phyloP scores from a whole-genome alignment of 1,140 invertebrate genomes.

The Battus philenor region DNA sequence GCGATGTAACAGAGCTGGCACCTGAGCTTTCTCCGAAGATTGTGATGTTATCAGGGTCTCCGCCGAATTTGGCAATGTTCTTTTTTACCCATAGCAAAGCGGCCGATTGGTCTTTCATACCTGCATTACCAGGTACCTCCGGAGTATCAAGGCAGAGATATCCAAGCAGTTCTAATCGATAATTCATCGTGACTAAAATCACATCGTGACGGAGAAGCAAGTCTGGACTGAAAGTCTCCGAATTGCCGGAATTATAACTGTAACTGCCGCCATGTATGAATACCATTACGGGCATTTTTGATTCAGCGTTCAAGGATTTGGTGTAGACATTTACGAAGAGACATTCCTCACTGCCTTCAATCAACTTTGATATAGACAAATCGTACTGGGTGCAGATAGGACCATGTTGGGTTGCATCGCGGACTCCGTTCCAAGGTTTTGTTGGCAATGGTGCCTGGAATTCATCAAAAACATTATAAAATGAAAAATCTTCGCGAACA shows the following conservation, averaged over 20 bases:
- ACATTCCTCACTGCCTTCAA: slow-evolving; percentile 75
- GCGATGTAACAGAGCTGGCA: slow-evolving; percentile 80
- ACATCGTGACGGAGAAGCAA: slow-evolving; percentile 80
- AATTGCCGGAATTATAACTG: slow-evolving; percentile 71
- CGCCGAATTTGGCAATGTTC: slow-evolving; percentile 79
- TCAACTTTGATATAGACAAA: slow-evolving; percentile 21
- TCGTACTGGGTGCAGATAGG: slow-evolving; percentile 46
- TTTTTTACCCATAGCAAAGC: slow-evolving; percentile 47
- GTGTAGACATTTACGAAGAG: slow-evolving; percentile 74
- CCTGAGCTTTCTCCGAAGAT: slow-evolving; percentile 85
- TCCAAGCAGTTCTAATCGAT: slow-evolving; percentile 78
- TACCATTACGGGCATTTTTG: slow-evolving; percentile 64
- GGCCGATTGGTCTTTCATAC: slow-evolving; percentile 79
- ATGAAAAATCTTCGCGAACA: too few species aligned
- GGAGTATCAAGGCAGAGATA: slow-evolving; percentile 76
- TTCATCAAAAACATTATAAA: too few species aligned
- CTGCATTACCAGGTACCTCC: slow-evolving; percentile 79
- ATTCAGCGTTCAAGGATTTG: slow-evolving; percentile 20
- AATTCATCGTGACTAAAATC: slow-evolving; percentile 82
- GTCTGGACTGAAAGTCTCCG: slow-evolving; percentile 76
- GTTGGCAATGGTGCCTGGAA: slow-evolving; percentile 31
- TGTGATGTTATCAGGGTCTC: slow-evolving; percentile 81
- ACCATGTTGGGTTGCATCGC: slow-evolving; percentile 63
- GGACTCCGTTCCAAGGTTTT: slow-evolving; percentile 38
- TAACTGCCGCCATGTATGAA: slow-evolving; percentile 80